Evolutionary conservation across 1,140 invertebrate species (phyloP), one percentile per base, ranked within the genome.

Genomic region (Archegozetes longisetosus): DNA sequence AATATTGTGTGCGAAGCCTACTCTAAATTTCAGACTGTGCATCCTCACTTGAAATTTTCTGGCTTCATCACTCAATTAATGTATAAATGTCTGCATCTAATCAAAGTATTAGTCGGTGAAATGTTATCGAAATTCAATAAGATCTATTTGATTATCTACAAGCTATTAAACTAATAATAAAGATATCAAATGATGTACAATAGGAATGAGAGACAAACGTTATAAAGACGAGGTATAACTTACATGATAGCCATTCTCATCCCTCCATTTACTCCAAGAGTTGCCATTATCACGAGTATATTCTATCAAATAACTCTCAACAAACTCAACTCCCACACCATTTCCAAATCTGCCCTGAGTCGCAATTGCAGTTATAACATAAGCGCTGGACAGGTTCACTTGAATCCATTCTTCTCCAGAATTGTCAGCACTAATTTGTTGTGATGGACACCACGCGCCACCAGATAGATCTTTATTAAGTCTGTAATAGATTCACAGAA

Each of bases 391-490:
- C 50, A 96, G 75, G 70, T 93, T 84, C 54, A 95, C 81, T 75
- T 95, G 85, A n/a, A 95, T 74, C 78, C 85, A 94, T 70, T 96
- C 92, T 17, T 83, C 79, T n/a, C 64, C 64, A 1, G 56, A 64
- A 29, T 24, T 62, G 0, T 20, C 26, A 2, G n/a, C 9, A 22
- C 84, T 85, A 32, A 95, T 84, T 73, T 87, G 84, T 57, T 82
- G 78, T 68, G 83, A 81, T 0, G 92, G 91, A 76, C 92, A 95
- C 92, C 91, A 96, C 0, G 91, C 91, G n/a, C 91, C 91, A 27
- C 90, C 87, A 65, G 86, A 84, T 63, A 82, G 81, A 69, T 96
- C 88, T 63, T 82, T 80, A 61, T 85, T 80, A 64, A 95, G 77
- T 73, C 91, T 95, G 77, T 48, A 50, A 12, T 9, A 20, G 27